Evolutionary conservation across 2,797 vertebrate genomes (phyloP).

Genomic region (Acomys russatus): DNA sequence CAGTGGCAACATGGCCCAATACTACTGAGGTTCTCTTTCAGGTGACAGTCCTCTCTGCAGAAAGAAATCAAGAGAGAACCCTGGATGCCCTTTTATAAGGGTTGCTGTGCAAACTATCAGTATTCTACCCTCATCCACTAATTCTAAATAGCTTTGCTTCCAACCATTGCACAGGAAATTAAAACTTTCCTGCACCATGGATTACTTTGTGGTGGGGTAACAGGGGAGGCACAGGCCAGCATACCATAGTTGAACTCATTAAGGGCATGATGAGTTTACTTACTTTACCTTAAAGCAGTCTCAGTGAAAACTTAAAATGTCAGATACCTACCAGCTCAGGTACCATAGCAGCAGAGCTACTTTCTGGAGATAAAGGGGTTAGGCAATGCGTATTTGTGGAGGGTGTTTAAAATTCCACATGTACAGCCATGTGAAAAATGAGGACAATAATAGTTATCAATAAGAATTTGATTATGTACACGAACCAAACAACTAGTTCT

Average conservation of each 20-base stretch:
- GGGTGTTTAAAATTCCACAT: neutral
- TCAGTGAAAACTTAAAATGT: neutral
- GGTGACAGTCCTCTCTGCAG: neutral
- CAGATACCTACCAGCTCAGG: neutral
- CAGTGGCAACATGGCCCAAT: neutral
- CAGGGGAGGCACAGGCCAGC: neutral
- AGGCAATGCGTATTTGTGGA: neutral
- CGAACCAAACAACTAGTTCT: neutral
- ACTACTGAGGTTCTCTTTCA: neutral
- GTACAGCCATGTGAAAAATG: neutral
- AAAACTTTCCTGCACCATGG: neutral
- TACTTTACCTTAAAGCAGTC: neutral
- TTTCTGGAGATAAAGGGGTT: neutral
- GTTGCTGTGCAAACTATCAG: neutral
- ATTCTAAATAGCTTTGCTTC: neutral
- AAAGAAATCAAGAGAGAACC: neutral
- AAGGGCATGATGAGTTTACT: neutral
- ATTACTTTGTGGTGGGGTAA: neutral
- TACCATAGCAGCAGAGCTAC: neutral
- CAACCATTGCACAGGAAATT: neutral
- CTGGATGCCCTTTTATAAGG: neutral
- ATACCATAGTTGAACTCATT: neutral
- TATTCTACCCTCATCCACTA: neutral
- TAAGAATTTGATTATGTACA: neutral
- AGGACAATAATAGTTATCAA: neutral